These are phyloP conservation scores for Eupristina koningsbergeri DNA, from an alignment of 1,140 invertebrate species.

Conservation along the genomic window DNA sequence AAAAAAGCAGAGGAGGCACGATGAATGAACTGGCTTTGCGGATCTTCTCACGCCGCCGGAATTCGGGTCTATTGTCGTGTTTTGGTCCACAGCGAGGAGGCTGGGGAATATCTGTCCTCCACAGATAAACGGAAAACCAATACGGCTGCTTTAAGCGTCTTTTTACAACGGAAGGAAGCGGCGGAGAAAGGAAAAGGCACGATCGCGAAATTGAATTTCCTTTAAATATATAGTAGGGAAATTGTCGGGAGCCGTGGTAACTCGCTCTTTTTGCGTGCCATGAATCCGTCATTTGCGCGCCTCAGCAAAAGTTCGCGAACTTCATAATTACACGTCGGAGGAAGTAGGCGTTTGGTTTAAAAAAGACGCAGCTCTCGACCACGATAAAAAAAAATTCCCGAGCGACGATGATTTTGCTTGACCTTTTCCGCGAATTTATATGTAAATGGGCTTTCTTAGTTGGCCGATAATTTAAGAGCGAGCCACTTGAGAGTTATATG, in stretches of 20 bases:
- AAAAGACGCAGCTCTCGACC: not conserved
- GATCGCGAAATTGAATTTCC: too few species aligned
- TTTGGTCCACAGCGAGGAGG: not conserved
- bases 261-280: too few species aligned
- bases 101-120: too few species aligned
- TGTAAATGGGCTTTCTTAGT: not conserved
- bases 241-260: too few species aligned
- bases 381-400: not conserved
- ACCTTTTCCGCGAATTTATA: not conserved
- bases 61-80: not conserved
- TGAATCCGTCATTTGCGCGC: not conserved
- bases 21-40: slow-evolving; percentile 2
- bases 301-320: not conserved
- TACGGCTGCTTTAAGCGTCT: not conserved
- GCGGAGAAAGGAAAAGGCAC: not conserved
- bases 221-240: too few species aligned
- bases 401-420: not conserved
- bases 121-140: not conserved
- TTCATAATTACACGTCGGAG: not conserved
- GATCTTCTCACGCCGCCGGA: too few species aligned
- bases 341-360: not conserved
- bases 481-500: not conserved
- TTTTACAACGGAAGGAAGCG: not conserved
- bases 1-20: not conserved
- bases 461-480: not conserved